Evolutionary conservation across 1,140 invertebrate species (phyloP).

Genomic region (Sinonovacula constricta): DNA sequence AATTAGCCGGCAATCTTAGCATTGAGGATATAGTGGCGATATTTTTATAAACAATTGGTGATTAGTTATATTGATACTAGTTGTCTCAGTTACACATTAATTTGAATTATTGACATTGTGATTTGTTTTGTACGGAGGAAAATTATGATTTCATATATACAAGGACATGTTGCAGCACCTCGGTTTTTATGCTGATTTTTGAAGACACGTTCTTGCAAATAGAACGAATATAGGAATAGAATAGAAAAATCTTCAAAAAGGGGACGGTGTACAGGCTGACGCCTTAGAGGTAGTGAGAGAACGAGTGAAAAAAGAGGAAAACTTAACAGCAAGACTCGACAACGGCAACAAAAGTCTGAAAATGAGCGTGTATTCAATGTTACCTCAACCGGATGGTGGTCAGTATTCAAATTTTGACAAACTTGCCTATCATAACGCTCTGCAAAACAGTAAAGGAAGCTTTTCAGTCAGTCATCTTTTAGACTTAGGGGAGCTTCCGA

Average conservation of each 20-base stretch:
- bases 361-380: slow-evolving; percentile 51
- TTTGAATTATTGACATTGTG: slow-evolving; percentile 1
- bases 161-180: slow-evolving; percentile 15
- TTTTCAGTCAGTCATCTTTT: slow-evolving; percentile 69
- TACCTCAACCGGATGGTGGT: slow-evolving; percentile 37
- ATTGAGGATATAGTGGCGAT: neutral
- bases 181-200: too few relatives aligned
- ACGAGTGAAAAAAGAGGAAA: slow-evolving; percentile 2
- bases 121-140: neutral
- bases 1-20: neutral
- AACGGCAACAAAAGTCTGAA: too few relatives aligned
- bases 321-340: too few relatives aligned
- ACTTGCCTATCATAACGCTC: slow-evolving; percentile 66
- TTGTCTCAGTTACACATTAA: neutral
- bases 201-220: too few relatives aligned
- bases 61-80: neutral
- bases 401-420: slow-evolving; percentile 62
- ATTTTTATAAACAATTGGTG: neutral
- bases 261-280: slow-evolving; percentile 27
- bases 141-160: slow-evolving; percentile 38
- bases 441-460: slow-evolving; percentile 66
- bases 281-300: slow-evolving; percentile 3
- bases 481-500: slow-evolving; percentile 67
- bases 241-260: too few relatives aligned
- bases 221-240: too few relatives aligned